Evolutionary conservation across 37 sponge, comb jelly and placozoan species (phyloP).

Genomic region (Ianthella basta): DNA sequence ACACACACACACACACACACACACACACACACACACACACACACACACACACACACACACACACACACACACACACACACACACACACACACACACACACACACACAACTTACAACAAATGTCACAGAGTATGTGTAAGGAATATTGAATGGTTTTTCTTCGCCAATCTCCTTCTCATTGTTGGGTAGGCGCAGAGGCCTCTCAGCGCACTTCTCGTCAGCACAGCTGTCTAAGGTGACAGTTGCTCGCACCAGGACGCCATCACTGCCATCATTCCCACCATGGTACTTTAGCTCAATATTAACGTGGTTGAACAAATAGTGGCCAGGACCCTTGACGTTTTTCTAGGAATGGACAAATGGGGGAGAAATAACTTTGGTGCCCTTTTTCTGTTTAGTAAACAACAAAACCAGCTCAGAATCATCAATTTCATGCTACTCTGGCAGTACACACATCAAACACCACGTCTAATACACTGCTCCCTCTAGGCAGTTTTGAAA

Average conservation of each 20-base stretch:
- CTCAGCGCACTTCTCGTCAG: conserved; percentile 30
- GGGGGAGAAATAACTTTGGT: not conserved
- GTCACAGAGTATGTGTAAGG: conserved; percentile 80
- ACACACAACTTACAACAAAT: conserved; percentile 67
- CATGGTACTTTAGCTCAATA: conserved; percentile 79
- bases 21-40: not conserved
- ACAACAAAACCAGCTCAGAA: not conserved
- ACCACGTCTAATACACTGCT: not conserved
- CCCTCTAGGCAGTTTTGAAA: too few relatives aligned
- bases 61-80: conserved; percentile 36
- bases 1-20: not conserved
- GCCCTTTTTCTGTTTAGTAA: not conserved
- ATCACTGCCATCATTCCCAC: conserved; percentile 9
- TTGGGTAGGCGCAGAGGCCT: conserved; percentile 7
- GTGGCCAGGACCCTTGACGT: conserved; percentile 3
- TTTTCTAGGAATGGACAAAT: not conserved
- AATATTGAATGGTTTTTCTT: conserved; percentile 44
- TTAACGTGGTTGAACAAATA: conserved; percentile 93
- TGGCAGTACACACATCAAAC: not conserved
- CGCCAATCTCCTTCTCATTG: not conserved
- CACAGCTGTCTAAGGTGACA: conserved; percentile 56
- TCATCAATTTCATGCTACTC: not conserved
- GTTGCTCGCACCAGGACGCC: conserved; percentile 56
- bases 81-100: conserved; percentile 37
- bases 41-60: conserved; percentile 33